Conservation (phyloP, 2,888 invertebrate genomes). For the Dascillus cervinus region DNA sequence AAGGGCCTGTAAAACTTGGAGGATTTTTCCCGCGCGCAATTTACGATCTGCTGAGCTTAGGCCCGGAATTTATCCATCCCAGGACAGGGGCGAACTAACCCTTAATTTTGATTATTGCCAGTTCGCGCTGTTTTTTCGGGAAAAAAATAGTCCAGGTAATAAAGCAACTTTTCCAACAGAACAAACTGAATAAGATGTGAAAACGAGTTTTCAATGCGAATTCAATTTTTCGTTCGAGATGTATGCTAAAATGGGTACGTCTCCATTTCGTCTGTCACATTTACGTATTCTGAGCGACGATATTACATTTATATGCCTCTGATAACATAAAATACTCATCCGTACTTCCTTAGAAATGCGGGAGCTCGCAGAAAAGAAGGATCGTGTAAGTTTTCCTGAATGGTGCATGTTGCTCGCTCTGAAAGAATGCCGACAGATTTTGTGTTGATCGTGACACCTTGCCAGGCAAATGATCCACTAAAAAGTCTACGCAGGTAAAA, state of each 20-base stretch:
- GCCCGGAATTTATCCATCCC: constrained; percentile 34
- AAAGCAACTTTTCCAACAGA: no score
- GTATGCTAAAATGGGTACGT: neutral
- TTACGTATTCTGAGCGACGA: constrained; percentile 2
- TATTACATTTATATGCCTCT: constrained; percentile 22
- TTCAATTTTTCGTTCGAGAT: neutral
- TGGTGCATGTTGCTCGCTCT: neutral
- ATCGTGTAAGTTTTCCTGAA: neutral
- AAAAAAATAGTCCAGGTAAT: no score
- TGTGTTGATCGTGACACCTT: neutral
- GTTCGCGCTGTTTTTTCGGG: no score
- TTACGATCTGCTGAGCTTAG: constrained; percentile 37
- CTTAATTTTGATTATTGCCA: constrained; percentile 39
- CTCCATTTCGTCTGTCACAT: neutral
- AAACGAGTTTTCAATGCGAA: neutral
- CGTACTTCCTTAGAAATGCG: constrained; percentile 22
- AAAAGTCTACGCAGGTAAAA: neutral
- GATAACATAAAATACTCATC: constrained; percentile 24
- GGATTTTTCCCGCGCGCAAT: no score
- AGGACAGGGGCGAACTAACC: constrained; percentile 26
- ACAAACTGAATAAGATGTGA: no score
- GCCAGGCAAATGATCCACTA: neutral
- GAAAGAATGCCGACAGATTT: neutral
- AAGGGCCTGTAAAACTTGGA: constrained; percentile 29
- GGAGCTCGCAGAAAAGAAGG: constrained; percentile 14